These are phyloP conservation scores for Amphipyra tragopoginis DNA, from an alignment of 2,888 invertebrate species.

Conservation along the genomic window DNA sequence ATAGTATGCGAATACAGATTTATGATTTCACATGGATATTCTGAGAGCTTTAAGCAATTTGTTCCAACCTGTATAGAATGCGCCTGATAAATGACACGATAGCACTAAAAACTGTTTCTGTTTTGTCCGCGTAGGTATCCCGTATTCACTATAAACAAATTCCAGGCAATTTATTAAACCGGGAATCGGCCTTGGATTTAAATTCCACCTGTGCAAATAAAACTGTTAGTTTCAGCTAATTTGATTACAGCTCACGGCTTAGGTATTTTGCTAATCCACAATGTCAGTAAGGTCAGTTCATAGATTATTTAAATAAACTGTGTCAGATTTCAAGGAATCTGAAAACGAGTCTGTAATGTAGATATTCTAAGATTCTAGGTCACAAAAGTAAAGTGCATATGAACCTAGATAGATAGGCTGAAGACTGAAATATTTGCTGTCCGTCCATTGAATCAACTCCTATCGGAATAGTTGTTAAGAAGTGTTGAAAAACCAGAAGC, in stretches of 20 bases:
- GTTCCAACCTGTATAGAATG: constrained; percentile 10
- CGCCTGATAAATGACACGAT: constrained; percentile 9
- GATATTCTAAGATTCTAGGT: constrained; percentile 16
- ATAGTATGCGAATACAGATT: constrained; percentile 50
- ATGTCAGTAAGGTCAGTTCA: constrained; percentile 15
- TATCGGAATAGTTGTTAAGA: no score
- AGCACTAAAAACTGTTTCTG: no score
- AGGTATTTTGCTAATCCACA: constrained; percentile 18
- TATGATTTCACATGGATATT: constrained; percentile 46
- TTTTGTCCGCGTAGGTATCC: constrained; percentile 1
- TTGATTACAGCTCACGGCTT: constrained; percentile 20
- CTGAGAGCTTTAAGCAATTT: constrained; percentile 28
- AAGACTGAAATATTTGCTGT: no score
- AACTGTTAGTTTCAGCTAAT: constrained; percentile 21
- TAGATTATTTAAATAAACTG: neutral
- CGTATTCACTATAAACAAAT: constrained; percentile 18
- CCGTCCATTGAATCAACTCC: no score
- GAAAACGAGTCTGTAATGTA: constrained; percentile 19
- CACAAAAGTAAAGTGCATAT: neutral
- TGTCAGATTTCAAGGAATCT: constrained; percentile 37
- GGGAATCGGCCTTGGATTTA: constrained; percentile 23
- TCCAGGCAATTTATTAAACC: constrained; percentile 14
- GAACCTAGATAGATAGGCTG: no score
- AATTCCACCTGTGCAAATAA: constrained; percentile 2
- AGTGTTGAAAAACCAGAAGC: no score